Conservation (phyloP, 2,113 vertebrate species). For the Catharus fuscescens region DNA sequence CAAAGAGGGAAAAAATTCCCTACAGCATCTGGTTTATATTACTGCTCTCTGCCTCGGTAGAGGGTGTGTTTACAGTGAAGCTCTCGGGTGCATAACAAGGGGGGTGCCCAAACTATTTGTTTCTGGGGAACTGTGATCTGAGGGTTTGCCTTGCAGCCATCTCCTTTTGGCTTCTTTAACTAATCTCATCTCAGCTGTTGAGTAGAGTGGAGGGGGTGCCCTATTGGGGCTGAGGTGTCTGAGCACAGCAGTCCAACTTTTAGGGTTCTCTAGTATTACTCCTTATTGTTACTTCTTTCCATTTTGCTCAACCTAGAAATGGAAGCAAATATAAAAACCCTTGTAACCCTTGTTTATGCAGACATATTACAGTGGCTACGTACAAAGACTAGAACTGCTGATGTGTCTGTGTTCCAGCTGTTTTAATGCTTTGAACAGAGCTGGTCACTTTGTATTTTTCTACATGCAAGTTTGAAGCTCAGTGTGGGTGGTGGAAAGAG, state of each 20-base stretch:
- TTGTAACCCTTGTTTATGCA: background rate
- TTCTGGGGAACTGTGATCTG: background rate
- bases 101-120: background rate
- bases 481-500: background rate
- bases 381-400: background rate
- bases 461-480: background rate
- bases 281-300: background rate
- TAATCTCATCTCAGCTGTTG: background rate
- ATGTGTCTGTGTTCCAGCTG: background rate
- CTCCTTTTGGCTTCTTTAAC: background rate
- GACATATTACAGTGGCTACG: background rate
- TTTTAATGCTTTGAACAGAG: background rate
- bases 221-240: background rate
- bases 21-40: constrained; percentile 77
- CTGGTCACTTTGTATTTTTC: background rate
- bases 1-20: constrained; percentile 61
- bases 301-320: background rate
- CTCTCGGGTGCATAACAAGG: accelerated
- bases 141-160: background rate
- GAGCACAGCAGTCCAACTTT: background rate
- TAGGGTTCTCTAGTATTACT: background rate
- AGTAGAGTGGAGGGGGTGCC: background rate
- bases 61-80: constrained; percentile 68
- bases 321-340: background rate
- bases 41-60: constrained; percentile 61